phyloP scores from a whole-genome alignment of 1,140 invertebrate genomes.

The Eurytemora carolleeae region DNA sequence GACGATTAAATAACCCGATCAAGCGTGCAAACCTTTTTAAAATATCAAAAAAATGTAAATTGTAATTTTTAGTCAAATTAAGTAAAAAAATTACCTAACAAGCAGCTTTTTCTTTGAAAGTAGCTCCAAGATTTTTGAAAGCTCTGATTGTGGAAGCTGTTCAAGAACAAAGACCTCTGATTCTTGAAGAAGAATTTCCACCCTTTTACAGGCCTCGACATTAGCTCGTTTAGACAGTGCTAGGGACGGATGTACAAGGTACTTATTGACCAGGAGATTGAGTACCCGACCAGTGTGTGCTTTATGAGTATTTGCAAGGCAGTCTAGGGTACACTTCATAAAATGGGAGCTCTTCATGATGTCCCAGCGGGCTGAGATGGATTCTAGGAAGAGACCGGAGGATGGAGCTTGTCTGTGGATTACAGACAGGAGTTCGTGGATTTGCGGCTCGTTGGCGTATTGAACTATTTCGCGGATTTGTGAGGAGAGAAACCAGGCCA shows the following conservation, averaged over 20 bases:
- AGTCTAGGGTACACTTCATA: background rate
- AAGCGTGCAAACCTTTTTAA: constrained; percentile 4
- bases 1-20: constrained; percentile 1
- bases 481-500: background rate
- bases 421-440: background rate
- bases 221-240: background rate
- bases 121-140: background rate
- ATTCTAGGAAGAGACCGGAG: background rate
- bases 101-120: background rate
- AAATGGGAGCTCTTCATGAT: background rate
- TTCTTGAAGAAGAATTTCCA: background rate
- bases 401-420: background rate
- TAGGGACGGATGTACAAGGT: background rate
- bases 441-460: background rate
- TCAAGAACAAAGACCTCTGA: background rate
- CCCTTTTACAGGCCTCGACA: background rate
- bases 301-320: background rate
- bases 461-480: background rate
- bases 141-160: background rate
- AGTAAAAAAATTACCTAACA: background rate
- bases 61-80: background rate
- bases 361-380: background rate
- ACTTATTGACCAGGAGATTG: background rate
- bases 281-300: background rate
- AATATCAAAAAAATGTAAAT: background rate